phyloP scores from a whole-genome alignment of 2,888 invertebrate genomes.

The Cephus spinipes region DNA sequence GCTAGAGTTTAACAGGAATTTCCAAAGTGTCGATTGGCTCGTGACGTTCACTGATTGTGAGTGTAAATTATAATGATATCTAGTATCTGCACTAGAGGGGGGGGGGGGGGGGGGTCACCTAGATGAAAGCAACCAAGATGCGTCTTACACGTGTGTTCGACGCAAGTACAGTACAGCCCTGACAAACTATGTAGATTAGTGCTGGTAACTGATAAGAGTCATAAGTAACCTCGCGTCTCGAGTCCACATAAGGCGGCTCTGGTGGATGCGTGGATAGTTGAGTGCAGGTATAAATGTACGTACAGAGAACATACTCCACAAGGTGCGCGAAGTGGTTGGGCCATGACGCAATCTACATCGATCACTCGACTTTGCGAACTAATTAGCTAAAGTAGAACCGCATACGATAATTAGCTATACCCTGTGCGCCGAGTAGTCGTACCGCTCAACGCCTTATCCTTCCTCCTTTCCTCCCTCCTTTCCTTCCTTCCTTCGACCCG shows the following conservation, averaged over 20 bases:
- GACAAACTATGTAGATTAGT: neutral
- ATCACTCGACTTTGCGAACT: constrained; percentile 36
- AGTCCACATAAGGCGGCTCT: neutral
- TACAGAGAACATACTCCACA: neutral
- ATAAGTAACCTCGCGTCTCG: neutral
- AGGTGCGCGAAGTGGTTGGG: neutral
- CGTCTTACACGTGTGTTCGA: neutral
- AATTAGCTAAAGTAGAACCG: constrained; percentile 45
- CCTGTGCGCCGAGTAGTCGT: neutral
- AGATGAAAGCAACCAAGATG: constrained; percentile 23
- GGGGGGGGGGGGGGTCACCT: constrained; percentile 14
- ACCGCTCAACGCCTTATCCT: neutral
- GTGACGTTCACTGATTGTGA: neutral
- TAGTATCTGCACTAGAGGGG: no score
- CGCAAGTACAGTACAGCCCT: neutral
- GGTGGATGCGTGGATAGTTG: neutral
- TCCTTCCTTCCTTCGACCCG: neutral
- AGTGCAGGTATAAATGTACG: neutral
- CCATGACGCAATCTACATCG: constrained; percentile 24
- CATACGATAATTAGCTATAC: constrained; percentile 18
- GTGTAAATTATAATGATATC: neutral
- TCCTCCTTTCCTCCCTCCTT: no score
- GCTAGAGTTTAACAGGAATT: neutral
- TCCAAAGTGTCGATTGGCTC: neutral
- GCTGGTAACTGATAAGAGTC: neutral